These are phyloP conservation scores for Alaudala cheleensis DNA, from an alignment of 2,113 vertebrate genomes.

Conservation along the genomic window DNA sequence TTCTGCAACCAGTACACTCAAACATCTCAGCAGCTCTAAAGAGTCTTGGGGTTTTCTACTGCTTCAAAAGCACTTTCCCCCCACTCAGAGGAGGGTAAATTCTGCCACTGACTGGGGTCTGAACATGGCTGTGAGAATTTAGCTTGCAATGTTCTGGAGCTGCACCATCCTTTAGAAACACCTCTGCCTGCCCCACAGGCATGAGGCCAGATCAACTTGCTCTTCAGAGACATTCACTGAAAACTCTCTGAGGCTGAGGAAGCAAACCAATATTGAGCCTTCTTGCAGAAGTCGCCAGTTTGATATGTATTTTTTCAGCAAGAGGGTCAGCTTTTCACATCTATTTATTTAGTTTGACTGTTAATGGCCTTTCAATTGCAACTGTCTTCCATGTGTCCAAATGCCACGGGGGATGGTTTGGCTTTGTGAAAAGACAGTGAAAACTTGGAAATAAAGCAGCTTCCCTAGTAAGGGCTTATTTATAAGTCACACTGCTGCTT, in stretches of 20 bases:
- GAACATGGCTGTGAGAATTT: background rate
- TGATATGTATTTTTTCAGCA: background rate
- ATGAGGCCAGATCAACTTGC: accelerated
- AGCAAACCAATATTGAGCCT: background rate
- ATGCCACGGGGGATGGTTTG: background rate
- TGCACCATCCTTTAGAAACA: background rate
- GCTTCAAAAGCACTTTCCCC: background rate
- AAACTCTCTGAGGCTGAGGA: background rate
- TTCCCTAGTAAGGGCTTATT: background rate
- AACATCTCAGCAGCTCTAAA: background rate
- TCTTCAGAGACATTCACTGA: background rate
- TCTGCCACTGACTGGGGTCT: background rate
- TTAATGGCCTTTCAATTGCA: background rate
- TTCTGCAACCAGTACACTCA: background rate
- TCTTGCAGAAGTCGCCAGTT: background rate
- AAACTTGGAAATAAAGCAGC: background rate
- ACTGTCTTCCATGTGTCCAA: background rate
- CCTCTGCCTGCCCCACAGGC: background rate
- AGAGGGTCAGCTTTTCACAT: background rate
- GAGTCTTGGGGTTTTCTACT: background rate
- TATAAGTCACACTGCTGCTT: background rate
- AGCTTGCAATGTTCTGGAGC: accelerated
- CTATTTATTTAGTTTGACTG: background rate
- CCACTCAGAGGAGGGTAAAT: background rate
- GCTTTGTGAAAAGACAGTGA: background rate